Evolutionary conservation across 2,888 invertebrate species (phyloP).

Genomic region (Diogma glabrata): DNA sequence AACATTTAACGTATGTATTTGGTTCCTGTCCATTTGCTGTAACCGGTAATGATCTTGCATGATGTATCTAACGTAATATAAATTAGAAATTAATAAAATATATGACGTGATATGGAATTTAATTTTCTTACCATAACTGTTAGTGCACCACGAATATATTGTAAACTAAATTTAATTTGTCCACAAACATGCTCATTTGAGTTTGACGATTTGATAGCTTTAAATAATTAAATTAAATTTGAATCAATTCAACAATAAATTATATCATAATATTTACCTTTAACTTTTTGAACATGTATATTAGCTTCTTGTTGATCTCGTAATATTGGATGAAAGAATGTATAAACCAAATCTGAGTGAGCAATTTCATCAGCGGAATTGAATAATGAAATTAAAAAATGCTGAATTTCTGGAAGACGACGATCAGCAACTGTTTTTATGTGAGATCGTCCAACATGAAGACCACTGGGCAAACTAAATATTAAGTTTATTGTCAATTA

Average conservation of each 20-base stretch:
- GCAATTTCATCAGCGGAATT: constrained; percentile 85
- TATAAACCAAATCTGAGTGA: constrained; percentile 92
- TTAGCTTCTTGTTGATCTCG: constrained; percentile 88
- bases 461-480: constrained; percentile 60
- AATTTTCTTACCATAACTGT: constrained; percentile 54
- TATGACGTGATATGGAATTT: no score
- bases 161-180: constrained; percentile 65
- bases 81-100: background rate
- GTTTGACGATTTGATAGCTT: constrained; percentile 28
- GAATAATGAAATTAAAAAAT: constrained; percentile 78
- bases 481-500: no score
- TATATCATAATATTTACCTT: constrained; percentile 44
- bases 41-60: constrained; percentile 77
- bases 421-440: constrained; percentile 90
- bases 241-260: background rate
- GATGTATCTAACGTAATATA: constrained; percentile 44
- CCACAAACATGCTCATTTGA: constrained; percentile 45
- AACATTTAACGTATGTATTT: constrained; percentile 81
- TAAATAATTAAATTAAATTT: constrained; percentile 21
- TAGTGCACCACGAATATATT: constrained; percentile 61
- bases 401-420: constrained; percentile 77
- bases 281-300: constrained; percentile 62
- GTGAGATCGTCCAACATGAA: constrained; percentile 84
- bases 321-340: constrained; percentile 94
- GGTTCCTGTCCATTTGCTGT: constrained; percentile 72